Conservation (phyloP, 1,140 invertebrate species). For the Papilio machaon region DNA sequence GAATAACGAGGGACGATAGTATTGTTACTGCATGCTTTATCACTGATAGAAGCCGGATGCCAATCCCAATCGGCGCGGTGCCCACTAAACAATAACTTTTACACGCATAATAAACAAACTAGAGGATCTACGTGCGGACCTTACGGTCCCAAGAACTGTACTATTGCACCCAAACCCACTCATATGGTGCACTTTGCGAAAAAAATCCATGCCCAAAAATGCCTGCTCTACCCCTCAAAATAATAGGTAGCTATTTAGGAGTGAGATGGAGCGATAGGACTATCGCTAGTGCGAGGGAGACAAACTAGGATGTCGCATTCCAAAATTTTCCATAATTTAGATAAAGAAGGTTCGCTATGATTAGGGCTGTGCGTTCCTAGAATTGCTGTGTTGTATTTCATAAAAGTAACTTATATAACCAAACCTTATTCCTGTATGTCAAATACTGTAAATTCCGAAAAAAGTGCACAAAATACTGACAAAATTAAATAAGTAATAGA, state of each 20-base stretch:
- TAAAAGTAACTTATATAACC: not conserved
- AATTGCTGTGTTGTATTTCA: not conserved
- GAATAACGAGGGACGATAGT: not conserved
- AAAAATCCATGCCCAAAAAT: constrained; percentile 79
- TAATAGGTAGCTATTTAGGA: constrained; percentile 66
- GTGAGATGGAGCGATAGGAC: constrained; percentile 51
- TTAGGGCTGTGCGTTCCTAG: constrained; percentile 66
- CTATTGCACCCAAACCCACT: constrained; percentile 61
- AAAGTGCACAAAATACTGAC: not conserved
- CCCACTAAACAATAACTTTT: constrained; percentile 22
- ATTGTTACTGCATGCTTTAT: constrained; percentile 35
- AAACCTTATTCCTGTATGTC: not conserved
- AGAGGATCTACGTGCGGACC: constrained; percentile 43
- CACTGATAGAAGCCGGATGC: constrained; percentile 25
- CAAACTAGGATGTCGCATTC: constrained; percentile 65
- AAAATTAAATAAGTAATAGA: not conserved
- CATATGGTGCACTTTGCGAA: constrained; percentile 76
- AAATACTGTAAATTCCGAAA: not conserved
- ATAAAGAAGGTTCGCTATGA: constrained; percentile 81
- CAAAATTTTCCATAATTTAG: constrained; percentile 82
- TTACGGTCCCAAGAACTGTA: constrained; percentile 42
- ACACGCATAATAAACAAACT: constrained; percentile 41
- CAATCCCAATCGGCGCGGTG: not conserved
- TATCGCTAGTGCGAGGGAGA: constrained; percentile 58
- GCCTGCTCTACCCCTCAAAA: constrained; percentile 72